Percentiles rank a stretch among this genome's conserved stretches.
phyloP scores from a whole-genome alignment of 2,888 invertebrate genomes.

The Dermolepida albohirtum region DNA sequence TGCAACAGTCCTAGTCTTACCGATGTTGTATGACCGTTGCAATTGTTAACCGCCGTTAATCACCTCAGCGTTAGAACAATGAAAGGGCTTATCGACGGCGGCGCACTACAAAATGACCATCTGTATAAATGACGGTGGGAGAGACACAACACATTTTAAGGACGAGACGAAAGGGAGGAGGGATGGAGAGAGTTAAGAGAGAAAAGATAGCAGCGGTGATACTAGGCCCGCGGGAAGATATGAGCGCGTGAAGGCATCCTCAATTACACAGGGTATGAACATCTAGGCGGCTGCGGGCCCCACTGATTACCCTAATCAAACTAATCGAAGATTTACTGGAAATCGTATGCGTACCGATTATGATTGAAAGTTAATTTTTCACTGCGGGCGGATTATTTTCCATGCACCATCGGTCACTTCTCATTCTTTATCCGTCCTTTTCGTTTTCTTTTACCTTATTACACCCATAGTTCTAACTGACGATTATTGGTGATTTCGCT shows the following conservation, averaged over 20 bases:
- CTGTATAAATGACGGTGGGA: conserved; percentile 1
- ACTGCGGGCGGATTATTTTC: conserved; percentile 52
- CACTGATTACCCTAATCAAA: conserved; percentile 58
- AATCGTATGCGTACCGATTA: conserved; percentile 53
- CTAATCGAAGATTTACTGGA: conserved; percentile 58
- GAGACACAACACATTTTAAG: background rate
- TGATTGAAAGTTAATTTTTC: conserved; percentile 58
- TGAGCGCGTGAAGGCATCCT: conserved; percentile 56
- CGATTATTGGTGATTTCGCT: conserved; percentile 36
- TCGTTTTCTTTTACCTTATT: conserved; percentile 13
- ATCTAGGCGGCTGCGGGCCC: conserved; percentile 50
- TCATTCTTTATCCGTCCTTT: conserved; percentile 10
- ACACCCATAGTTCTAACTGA: conserved; percentile 16
- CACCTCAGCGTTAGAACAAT: conserved; percentile 40
- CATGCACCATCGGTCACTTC: conserved; percentile 29
- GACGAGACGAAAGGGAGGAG: conserved; percentile 10
- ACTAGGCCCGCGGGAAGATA: conserved; percentile 51
- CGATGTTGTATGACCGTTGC: conserved; percentile 9
- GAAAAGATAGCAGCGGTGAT: conserved; percentile 16
- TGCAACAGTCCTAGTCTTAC: background rate
- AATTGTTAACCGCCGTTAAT: conserved; percentile 35
- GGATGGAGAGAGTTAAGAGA: conserved; percentile 16
- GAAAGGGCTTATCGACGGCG: conserved; percentile 18
- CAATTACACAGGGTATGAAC: conserved; percentile 51
- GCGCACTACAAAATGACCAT: conserved; percentile 7